Base-by-base conservation (phyloP, 2,797 vertebrate species). In the Sebastes matsubarae region DNA sequence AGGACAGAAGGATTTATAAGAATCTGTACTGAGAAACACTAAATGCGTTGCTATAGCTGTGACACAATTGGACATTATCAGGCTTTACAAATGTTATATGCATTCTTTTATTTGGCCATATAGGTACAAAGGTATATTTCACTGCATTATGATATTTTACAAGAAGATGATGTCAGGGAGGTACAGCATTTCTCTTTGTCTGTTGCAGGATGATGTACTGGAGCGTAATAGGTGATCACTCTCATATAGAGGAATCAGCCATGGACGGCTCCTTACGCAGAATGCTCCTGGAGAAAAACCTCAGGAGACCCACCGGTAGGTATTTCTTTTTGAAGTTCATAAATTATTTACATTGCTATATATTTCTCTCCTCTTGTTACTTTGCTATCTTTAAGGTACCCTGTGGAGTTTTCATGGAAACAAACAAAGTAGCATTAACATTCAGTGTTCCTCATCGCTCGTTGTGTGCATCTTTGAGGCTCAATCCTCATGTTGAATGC, bases 181-280 rank as follows among this genome's bases (percentile, higher is more conserved):
- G 24, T 36, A 30, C 20, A 14, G n/a, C 30, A 25, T 76, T 64
- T 81, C 14, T 83, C 59, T 68, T 76, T 79, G 7, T 84, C 25
- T 80, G 25, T 72, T 87, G 29, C 87, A 99, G 99, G 85, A 99
- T 99, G 98, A 99, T 99, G 98, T 99, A 99, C 88, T 99, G 99
- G 99, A 98, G 98, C 18, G 98, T 99, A 29, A 96, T 99, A 79
- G 98, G 98, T 1, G 98, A 99, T 86, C 97, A 96, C 72, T 98
- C 99, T 46, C 98, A 98, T 65, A 99, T 99, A 81, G 99, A 99
- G 82, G 98, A 99, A 77, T 97, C 98, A 0, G 97, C 98, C 27
- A 99, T 99, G 99, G 99, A 99, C 34, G 99, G 99, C 6, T 97
- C 98, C 55, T 90, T 98, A 82, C 96, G 99, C 68, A 96, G 98